Evolutionary conservation across 2,888 invertebrate species (phyloP).

Genomic region (Lasioglossum morio): DNA sequence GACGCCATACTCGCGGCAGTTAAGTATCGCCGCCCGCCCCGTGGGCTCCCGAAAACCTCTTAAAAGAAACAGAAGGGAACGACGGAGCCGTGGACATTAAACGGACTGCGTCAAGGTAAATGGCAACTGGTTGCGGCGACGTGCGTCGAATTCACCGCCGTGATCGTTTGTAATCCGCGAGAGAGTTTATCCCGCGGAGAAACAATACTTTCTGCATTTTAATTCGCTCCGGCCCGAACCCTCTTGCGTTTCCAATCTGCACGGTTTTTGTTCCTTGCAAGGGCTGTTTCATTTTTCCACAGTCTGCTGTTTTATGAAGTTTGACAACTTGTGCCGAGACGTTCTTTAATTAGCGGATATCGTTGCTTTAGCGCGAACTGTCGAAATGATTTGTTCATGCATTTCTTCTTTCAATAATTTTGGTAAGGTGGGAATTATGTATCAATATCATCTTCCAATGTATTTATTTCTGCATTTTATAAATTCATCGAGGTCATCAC

Average conservation of each 20-base stretch:
- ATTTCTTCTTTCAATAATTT: too few relatives aligned
- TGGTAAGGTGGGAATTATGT: too few relatives aligned
- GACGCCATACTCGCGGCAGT: slow-evolving; percentile 60
- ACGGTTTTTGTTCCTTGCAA: background rate
- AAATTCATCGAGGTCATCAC: too few relatives aligned
- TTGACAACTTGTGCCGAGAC: background rate
- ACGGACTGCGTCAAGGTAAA: slow-evolving; percentile 62
- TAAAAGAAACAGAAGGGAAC: slow-evolving; percentile 63
- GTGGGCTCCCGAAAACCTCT: slow-evolving; percentile 55
- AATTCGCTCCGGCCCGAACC: background rate
- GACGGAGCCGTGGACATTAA: slow-evolving; percentile 56
- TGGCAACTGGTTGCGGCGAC: slow-evolving; percentile 63
- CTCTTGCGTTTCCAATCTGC: background rate
- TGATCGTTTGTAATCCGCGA: slow-evolving; percentile 54
- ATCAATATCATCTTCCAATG: too few relatives aligned
- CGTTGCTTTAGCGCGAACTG: background rate
- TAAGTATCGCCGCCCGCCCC: slow-evolving; percentile 46
- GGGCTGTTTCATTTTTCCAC: background rate
- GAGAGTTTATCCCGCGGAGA: background rate
- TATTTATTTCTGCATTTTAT: too few relatives aligned
- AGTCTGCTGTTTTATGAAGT: background rate
- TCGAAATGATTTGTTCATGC: background rate
- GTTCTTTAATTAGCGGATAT: background rate
- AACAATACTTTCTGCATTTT: background rate
- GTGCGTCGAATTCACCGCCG: slow-evolving; percentile 53